Conservation (phyloP, 2,113 vertebrate genomes). For the Halcyon malimbica region DNA sequence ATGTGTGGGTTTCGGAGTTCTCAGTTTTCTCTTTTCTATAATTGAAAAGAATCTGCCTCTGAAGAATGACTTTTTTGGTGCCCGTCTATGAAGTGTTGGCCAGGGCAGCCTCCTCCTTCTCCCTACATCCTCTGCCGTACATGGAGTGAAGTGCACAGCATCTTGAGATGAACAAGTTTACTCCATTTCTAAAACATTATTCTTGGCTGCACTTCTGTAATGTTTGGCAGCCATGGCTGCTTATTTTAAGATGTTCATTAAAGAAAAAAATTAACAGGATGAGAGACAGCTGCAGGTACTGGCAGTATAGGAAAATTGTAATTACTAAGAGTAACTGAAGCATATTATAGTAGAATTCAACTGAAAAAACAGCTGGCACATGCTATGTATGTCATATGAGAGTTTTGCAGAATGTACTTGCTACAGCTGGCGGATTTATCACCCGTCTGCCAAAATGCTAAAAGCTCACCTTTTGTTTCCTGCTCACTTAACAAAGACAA, state of each 20-base stretch:
- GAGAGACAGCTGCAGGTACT: conserved; percentile 81
- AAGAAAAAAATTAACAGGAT: conserved; percentile 67
- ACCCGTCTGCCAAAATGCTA: conserved; percentile 41
- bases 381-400: conserved; percentile 70
- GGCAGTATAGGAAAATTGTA: conserved; percentile 75
- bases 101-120: not conserved
- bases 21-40: not conserved
- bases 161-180: conserved; percentile 31
- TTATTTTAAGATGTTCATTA: conserved; percentile 70
- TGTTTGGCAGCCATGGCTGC: conserved; percentile 67
- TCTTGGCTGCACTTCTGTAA: conserved; percentile 68
- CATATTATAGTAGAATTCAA: conserved; percentile 76
- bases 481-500: conserved; percentile 25
- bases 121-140: not conserved
- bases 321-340: conserved; percentile 80
- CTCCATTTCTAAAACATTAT: conserved; percentile 48
- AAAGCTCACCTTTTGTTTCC: conserved; percentile 72
- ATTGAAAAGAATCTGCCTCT: not conserved
- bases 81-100: not conserved
- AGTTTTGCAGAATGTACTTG: conserved; percentile 55
- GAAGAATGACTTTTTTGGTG: not conserved
- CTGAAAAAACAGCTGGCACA: conserved; percentile 76
- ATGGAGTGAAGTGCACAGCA: not conserved
- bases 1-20: not conserved
- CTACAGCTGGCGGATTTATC: conserved; percentile 71